Conservation (phyloP, 2,113 vertebrate genomes). For the Burhinus bistriatus region DNA sequence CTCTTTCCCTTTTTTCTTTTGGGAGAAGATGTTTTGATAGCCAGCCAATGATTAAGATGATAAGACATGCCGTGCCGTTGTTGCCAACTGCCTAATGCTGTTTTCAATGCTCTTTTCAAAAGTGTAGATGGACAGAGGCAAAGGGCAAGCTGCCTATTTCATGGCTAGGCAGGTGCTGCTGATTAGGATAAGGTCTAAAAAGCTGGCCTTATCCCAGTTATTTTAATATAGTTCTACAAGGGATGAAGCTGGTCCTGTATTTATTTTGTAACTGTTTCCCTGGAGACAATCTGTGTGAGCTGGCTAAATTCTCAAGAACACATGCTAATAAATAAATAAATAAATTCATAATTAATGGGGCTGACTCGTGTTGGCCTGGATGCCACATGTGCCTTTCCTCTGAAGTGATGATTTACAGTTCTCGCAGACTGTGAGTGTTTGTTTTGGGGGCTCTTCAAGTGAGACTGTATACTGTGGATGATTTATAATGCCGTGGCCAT, state of each 20-base stretch:
- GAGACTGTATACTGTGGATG: background rate
- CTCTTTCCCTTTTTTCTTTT: background rate
- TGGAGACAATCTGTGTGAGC: background rate
- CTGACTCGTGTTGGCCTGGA: background rate
- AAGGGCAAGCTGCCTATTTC: background rate
- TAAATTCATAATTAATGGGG: slow-evolving; percentile 6
- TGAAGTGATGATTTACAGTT: slow-evolving; percentile 46
- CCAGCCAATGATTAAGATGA: background rate
- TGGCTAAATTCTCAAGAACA: background rate
- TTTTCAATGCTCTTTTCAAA: background rate
- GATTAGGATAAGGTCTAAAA: background rate
- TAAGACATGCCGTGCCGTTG: no score
- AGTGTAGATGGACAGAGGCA: background rate
- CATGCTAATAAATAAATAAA: slow-evolving; percentile 1
- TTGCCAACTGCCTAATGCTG: background rate
- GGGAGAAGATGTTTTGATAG: background rate
- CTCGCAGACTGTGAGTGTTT: background rate
- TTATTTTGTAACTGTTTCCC: background rate
- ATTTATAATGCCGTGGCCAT: slow-evolving; percentile 20
- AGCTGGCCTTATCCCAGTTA: background rate
- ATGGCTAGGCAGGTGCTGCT: background rate
- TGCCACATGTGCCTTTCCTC: background rate
- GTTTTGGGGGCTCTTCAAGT: background rate
- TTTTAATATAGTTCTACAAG: background rate
- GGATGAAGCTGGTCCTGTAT: background rate